Conservation (phyloP, 2,888 invertebrate genomes). For the Papilio gigon region DNA sequence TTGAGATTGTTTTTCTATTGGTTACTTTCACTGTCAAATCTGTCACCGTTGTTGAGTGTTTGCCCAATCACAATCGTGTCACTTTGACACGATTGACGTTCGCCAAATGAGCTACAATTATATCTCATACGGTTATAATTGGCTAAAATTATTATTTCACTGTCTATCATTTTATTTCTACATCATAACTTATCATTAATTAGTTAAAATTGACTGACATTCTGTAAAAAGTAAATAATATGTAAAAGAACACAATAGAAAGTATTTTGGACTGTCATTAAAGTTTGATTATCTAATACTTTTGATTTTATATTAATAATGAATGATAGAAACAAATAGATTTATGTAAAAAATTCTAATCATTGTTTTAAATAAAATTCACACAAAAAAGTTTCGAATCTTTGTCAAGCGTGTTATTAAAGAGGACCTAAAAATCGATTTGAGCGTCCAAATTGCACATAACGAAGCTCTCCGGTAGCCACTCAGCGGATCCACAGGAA, state of each 20-base stretch:
- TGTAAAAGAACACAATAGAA: neutral
- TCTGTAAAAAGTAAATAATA: too few relatives aligned
- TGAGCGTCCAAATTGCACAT: constrained; percentile 41
- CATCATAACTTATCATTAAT: neutral
- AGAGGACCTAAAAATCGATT: constrained; percentile 44
- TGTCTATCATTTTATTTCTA: neutral
- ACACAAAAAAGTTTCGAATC: constrained; percentile 39
- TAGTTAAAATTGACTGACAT: neutral
- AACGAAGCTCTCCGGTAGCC: constrained; percentile 37
- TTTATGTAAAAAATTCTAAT: constrained; percentile 1
- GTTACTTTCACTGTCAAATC: constrained; percentile 35
- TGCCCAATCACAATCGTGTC: constrained; percentile 19
- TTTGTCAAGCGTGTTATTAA: constrained; percentile 44
- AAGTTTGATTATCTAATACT: too few relatives aligned
- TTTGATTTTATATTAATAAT: neutral
- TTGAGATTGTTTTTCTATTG: constrained; percentile 3
- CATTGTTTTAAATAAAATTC: constrained; percentile 17
- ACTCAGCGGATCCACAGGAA: constrained; percentile 27
- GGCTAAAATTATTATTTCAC: neutral
- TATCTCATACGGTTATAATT: too few relatives aligned
- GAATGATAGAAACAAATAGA: constrained; percentile 1
- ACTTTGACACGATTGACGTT: constrained; percentile 11
- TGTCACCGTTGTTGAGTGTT: constrained; percentile 32
- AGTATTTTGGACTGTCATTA: neutral
- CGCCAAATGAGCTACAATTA: constrained; percentile 6